Conservation (phyloP, 2,113 vertebrate genomes). For the Ia io region DNA sequence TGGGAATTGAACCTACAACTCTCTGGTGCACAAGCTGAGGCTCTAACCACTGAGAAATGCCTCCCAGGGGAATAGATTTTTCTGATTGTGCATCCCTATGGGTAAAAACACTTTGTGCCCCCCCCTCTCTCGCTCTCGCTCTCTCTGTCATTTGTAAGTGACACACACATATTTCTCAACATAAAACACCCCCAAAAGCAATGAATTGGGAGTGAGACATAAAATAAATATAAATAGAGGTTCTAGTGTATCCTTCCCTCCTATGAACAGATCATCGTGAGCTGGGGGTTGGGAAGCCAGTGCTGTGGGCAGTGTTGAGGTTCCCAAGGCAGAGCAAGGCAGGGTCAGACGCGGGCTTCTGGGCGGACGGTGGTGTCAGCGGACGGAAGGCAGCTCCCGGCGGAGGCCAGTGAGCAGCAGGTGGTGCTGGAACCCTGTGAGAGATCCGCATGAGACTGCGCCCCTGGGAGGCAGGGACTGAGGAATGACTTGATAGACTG, state of each 20-base stretch:
- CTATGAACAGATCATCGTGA: neutral
- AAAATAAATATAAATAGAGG: neutral
- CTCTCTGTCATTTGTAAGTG: neutral
- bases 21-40: too few relatives aligned
- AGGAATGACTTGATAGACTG: neutral
- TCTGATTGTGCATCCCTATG: neutral
- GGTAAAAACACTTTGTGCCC: neutral
- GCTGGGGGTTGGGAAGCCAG: neutral
- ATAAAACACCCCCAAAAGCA: neutral
- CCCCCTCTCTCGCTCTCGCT: neutral
- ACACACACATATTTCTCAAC: neutral
- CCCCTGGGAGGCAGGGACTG: neutral
- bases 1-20: too few relatives aligned
- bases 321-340: neutral
- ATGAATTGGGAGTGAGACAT: neutral
- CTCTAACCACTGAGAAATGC: too few relatives aligned
- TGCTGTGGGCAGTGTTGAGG: neutral
- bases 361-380: fast-evolving
- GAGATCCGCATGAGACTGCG: fast-evolving
- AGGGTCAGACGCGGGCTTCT: neutral
- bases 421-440: too few relatives aligned
- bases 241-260: neutral
- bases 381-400: neutral
- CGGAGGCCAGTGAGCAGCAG: neutral
- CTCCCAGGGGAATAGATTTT: neutral